Evolutionary conservation across 1,140 invertebrate genomes (phyloP).

Genomic region (Drosophila repletoides): DNA sequence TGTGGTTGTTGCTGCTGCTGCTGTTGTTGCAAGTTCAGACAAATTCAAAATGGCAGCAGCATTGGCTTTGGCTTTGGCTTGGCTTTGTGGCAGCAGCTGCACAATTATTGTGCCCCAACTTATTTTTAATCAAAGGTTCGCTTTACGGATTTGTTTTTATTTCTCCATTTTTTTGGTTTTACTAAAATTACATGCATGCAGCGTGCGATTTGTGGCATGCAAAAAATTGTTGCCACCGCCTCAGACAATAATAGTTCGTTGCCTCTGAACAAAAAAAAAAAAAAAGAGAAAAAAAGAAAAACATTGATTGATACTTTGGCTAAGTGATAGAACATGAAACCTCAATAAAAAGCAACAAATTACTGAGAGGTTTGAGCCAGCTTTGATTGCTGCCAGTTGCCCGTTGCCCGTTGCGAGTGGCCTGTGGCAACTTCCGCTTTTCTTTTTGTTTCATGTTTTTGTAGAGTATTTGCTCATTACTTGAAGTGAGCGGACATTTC

Average conservation of each 20-base stretch:
- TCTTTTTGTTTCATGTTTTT: constrained; percentile 17
- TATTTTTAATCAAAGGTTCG: constrained; percentile 61
- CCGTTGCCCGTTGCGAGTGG: background rate
- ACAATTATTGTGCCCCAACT: constrained; percentile 46
- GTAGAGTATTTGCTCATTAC: constrained; percentile 71
- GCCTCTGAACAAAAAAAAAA: constrained; percentile 11
- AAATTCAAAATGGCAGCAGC: constrained; percentile 69
- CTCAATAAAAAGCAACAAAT: background rate
- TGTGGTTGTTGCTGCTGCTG: background rate
- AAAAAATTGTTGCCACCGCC: constrained; percentile 29
- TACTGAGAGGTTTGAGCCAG: background rate
- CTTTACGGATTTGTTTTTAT: constrained; percentile 45
- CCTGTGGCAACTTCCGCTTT: constrained; percentile 32
- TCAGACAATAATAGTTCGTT: constrained; percentile 42
- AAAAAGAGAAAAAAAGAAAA: no score
- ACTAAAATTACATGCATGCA: constrained; percentile 36
- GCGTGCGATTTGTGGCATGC: constrained; percentile 43
- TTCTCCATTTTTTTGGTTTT: no score
- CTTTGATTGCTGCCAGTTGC: constrained; percentile 21
- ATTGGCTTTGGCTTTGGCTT: background rate
- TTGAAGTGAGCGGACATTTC: constrained; percentile 45
- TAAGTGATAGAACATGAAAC: constrained; percentile 37
- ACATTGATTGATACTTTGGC: constrained; percentile 28
- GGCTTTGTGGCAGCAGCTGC: constrained; percentile 22
- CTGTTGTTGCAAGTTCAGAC: constrained; percentile 25